A percentile compares a stretch with the other conserved stretches of the same genome.
Evolutionary conservation across 2,113 vertebrate genomes (phyloP).

Genomic region (Chascanopsetta lugubris): DNA sequence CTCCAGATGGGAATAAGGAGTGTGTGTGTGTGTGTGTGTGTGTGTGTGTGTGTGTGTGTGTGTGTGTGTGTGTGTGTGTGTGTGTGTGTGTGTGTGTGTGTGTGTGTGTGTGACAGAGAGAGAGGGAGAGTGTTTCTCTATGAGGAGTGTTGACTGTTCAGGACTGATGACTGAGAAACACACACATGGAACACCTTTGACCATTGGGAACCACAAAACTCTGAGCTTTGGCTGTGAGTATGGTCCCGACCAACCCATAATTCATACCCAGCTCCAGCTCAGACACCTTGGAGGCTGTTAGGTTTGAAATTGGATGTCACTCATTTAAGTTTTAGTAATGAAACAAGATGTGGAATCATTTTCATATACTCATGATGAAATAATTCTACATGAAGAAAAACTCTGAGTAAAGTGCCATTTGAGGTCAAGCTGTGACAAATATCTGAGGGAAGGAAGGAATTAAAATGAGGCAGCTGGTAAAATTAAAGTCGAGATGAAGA

Average conservation of each 20-base stretch:
- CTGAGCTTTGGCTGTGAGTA: conserved; percentile 29
- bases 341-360: conserved; percentile 3
- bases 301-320: conserved; percentile 6
- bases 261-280: conserved; percentile 19
- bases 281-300: neutral
- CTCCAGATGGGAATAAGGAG: conserved; percentile 69
- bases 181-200: conserved; percentile 67
- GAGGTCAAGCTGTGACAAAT: too few species aligned
- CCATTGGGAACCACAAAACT: conserved; percentile 45
- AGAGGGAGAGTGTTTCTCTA: conserved; percentile 37
- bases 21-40: conserved; percentile 22
- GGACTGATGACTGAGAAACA: conserved; percentile 65
- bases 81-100: too few species aligned
- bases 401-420: neutral
- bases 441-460: too few species aligned
- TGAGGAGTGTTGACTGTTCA: conserved; percentile 56
- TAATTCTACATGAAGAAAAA: conserved; percentile 1
- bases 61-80: too few species aligned
- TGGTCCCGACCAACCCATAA: conserved; percentile 8
- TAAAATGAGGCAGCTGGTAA: too few species aligned
- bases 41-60: too few species aligned
- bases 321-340: conserved; percentile 1
- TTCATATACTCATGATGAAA: neutral
- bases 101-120: conserved; percentile 12
- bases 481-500: too few species aligned